Evolutionary conservation across 37 sponge, comb jelly and placozoan genomes (phyloP).

Genomic region (Axinella damicornis): DNA sequence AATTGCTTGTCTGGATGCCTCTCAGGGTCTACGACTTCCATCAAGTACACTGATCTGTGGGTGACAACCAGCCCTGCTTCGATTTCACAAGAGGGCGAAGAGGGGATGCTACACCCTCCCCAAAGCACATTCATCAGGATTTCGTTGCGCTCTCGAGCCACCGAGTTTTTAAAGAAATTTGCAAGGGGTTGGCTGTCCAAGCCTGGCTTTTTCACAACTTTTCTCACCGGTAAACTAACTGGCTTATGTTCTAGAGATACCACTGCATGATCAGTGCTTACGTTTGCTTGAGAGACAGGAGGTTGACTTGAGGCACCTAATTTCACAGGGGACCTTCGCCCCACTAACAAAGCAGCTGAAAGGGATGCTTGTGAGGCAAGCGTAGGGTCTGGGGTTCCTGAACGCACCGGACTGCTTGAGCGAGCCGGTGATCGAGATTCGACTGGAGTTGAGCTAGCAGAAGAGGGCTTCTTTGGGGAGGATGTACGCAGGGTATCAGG

Average conservation of each 20-base stretch:
- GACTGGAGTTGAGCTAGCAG: background rate
- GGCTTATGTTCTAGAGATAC: no score
- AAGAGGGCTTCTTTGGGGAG: background rate
- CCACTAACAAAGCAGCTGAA: no score
- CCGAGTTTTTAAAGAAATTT: slow-evolving; percentile 4
- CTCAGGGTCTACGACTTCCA: slow-evolving; percentile 44
- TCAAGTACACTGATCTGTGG: slow-evolving; percentile 47
- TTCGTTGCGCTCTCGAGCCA: slow-evolving; percentile 43
- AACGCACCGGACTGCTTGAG: background rate
- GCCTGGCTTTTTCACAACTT: slow-evolving; percentile 45
- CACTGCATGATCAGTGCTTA: background rate
- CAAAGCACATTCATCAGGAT: slow-evolving; percentile 54
- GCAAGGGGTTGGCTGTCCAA: slow-evolving; percentile 33
- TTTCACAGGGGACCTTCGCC: background rate
- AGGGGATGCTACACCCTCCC: slow-evolving; percentile 34
- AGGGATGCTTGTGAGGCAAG: no score
- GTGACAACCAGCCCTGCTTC: slow-evolving; percentile 42
- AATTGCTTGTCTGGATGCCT: background rate
- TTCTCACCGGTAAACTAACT: background rate
- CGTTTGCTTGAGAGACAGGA: background rate
- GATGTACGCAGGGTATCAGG: no score
- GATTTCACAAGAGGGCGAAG: slow-evolving; percentile 21
- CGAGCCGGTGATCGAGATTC: background rate
- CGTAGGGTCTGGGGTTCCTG: background rate
- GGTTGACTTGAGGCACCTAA: background rate